phyloP scores from a whole-genome alignment of 2,113 vertebrate species.

The Percopsis transmontana region DNA sequence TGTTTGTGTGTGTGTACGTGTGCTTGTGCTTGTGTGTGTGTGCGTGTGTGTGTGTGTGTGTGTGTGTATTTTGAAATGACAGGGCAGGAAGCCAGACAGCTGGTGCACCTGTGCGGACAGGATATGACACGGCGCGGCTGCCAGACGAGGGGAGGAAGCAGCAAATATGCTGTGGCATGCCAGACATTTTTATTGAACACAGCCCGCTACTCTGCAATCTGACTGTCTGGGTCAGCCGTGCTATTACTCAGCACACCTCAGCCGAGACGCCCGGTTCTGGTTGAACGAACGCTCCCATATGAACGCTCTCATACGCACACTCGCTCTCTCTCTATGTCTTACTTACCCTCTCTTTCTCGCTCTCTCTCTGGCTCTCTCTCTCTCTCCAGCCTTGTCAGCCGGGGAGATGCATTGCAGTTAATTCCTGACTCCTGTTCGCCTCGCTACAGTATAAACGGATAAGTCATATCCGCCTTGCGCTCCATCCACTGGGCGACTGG shows the following conservation, averaged over 20 bases:
- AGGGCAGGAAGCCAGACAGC: slow-evolving; percentile 56
- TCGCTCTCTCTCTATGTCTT: neutral
- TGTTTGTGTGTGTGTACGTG: slow-evolving; percentile 13
- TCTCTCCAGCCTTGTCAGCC: slow-evolving; percentile 41
- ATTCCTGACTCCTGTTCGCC: slow-evolving; percentile 58
- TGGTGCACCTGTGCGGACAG: slow-evolving; percentile 69
- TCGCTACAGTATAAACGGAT: slow-evolving; percentile 30
- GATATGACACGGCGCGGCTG: slow-evolving; percentile 62
- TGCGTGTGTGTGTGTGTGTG: slow-evolving; percentile 32
- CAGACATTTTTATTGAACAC: slow-evolving; percentile 59
- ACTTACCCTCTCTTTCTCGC: neutral
- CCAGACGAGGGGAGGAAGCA: slow-evolving; percentile 64
- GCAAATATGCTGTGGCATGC: slow-evolving; percentile 55
- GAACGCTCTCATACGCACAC: neutral
- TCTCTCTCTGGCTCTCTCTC: neutral
- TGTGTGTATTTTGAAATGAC: slow-evolving; percentile 43
- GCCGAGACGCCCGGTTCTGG: slow-evolving; percentile 32
- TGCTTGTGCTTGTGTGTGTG: slow-evolving; percentile 12
- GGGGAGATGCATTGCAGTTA: slow-evolving; percentile 54
- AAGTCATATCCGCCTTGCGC: slow-evolving; percentile 60
- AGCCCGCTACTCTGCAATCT: slow-evolving; percentile 52
- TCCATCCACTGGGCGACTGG: slow-evolving; percentile 46
- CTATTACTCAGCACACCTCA: slow-evolving; percentile 40
- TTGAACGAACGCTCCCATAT: neutral
- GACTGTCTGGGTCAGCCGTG: slow-evolving; percentile 55